These are phyloP conservation scores for Lordiphosa mommai DNA, from an alignment of 1,140 invertebrate species.

Conservation along the genomic window DNA sequence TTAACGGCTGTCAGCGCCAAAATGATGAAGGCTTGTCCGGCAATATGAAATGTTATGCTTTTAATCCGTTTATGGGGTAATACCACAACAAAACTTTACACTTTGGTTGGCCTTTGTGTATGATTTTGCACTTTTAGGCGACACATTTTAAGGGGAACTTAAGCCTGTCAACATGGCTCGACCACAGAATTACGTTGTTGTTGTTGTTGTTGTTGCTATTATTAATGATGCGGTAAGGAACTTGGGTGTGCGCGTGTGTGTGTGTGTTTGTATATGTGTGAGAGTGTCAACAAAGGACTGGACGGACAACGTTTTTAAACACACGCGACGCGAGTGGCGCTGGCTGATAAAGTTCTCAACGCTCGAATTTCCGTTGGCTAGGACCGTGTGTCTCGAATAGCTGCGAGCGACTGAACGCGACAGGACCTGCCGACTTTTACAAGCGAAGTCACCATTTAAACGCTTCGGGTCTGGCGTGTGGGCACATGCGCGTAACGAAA, in stretches of 20 bases:
- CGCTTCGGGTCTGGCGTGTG: slow-evolving; percentile 44
- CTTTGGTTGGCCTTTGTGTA: slow-evolving; percentile 2
- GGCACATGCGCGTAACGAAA: slow-evolving; percentile 64
- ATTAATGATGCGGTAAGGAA: slow-evolving; percentile 45
- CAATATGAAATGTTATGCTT: slow-evolving; percentile 52
- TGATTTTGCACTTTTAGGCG: slow-evolving; percentile 53
- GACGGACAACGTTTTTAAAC: slow-evolving; percentile 23
- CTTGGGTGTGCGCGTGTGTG: slow-evolving; percentile 4
- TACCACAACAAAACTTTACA: slow-evolving; percentile 20
- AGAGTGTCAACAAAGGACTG: slow-evolving; percentile 16
- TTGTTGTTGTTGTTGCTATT: slow-evolving; percentile 31
- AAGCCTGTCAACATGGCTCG: slow-evolving; percentile 25
- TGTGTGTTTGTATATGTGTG: too few species aligned
- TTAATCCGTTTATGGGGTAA: slow-evolving; percentile 62
- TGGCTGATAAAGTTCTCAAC: slow-evolving; percentile 22
- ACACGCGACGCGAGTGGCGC: slow-evolving; percentile 8
- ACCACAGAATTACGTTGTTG: slow-evolving; percentile 15
- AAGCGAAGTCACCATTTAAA: background rate
- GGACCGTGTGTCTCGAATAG: slow-evolving; percentile 47
- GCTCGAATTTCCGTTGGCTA: background rate
- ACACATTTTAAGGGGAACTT: slow-evolving; percentile 46
- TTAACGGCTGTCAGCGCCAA: slow-evolving; percentile 43
- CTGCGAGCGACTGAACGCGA: slow-evolving; percentile 46
- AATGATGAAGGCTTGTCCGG: slow-evolving; percentile 26
- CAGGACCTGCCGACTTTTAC: slow-evolving; percentile 17